phyloP scores from a whole-genome alignment of 2,113 vertebrate genomes.

The Equus przewalskii region DNA sequence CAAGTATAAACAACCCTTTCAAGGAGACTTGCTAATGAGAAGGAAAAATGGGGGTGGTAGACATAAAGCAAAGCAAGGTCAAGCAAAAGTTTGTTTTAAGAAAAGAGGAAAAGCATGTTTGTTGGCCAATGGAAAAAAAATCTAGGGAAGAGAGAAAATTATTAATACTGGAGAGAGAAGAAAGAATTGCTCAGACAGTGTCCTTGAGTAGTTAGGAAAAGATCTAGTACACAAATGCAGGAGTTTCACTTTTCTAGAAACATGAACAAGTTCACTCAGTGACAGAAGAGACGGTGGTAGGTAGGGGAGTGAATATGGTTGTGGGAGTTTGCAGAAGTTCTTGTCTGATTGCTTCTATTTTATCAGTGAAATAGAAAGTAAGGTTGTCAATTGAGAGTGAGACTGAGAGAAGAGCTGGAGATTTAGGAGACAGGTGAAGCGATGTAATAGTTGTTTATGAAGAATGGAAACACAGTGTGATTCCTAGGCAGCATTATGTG shows the following conservation, averaged over 20 bases:
- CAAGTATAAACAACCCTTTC: neutral
- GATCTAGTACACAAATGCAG: neutral
- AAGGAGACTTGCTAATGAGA: neutral
- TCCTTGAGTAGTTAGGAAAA: neutral
- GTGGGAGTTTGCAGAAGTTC: neutral
- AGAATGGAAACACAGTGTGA: neutral
- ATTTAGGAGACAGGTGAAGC: neutral
- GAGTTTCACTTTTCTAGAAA: neutral
- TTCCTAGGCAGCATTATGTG: neutral
- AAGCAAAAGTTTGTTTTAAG: neutral
- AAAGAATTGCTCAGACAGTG: neutral
- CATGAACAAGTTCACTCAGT: neutral
- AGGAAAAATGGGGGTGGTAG: neutral
- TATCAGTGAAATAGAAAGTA: constrained; percentile 6
- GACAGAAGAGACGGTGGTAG: neutral
- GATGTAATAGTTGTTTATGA: neutral
- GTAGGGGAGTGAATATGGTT: neutral
- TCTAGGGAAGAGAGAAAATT: neutral
- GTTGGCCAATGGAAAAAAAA: neutral
- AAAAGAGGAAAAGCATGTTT: neutral
- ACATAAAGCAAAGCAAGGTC: neutral
- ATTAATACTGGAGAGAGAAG: neutral
- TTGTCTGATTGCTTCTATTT: neutral
- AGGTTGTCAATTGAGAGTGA: neutral
- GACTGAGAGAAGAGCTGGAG: neutral